Percentiles rank a stretch among this genome's conserved stretches.
phyloP scores from a whole-genome alignment of 2,113 vertebrate genomes.

The Lates calcarifer region DNA sequence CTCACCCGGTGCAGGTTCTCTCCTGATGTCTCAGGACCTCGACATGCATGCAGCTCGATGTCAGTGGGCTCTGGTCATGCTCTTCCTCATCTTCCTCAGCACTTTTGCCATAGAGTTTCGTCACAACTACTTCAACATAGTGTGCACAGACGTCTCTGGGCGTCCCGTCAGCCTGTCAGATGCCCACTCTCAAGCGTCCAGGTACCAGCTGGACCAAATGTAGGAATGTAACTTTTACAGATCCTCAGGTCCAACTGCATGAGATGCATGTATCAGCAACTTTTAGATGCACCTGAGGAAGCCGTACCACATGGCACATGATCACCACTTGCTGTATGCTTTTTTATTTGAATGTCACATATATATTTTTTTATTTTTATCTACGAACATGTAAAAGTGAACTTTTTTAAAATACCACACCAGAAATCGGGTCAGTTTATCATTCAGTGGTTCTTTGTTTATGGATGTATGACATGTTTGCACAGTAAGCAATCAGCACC shows the following conservation, averaged over 20 bases:
- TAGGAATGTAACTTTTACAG: background rate
- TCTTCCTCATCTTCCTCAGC: conserved; percentile 89
- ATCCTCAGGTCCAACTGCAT: background rate
- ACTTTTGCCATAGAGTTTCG: conserved; percentile 94
- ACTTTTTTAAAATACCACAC: background rate
- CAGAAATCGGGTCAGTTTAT: too few relatives aligned
- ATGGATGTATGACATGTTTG: background rate
- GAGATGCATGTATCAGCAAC: background rate
- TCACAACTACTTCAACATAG: conserved; percentile 87
- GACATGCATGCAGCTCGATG: conserved; percentile 88
- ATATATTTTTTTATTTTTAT: background rate
- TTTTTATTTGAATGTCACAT: background rate
- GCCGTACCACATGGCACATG: background rate
- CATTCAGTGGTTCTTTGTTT: too few relatives aligned
- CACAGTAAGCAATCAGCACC: background rate
- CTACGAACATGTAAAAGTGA: background rate
- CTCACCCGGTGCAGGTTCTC: conserved; percentile 83
- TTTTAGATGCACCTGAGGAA: background rate
- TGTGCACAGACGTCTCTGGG: conserved; percentile 86
- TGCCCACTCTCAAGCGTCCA: conserved; percentile 84
- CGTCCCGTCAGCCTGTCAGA: conserved; percentile 84
- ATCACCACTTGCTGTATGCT: too few relatives aligned
- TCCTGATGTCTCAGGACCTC: conserved; percentile 83
- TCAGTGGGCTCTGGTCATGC: conserved; percentile 94
- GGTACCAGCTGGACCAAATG: conserved; percentile 72